Conservation (phyloP, 2,888 invertebrate species). For the Erebia epiphron region DNA sequence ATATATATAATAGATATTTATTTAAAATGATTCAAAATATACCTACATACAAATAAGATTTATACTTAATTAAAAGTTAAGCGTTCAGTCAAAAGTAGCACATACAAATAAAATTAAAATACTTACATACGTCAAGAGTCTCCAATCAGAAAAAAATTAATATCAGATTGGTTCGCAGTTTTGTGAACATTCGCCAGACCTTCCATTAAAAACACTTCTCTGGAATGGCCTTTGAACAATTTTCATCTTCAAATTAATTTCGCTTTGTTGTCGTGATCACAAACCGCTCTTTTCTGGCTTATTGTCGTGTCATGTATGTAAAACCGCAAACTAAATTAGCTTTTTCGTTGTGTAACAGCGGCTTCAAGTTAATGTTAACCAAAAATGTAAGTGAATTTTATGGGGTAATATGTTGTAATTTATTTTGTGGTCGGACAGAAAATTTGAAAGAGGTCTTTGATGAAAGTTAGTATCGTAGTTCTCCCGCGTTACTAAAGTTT, state of each 20-base stretch:
- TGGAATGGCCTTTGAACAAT: conserved; percentile 16
- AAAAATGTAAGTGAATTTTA: too few species aligned
- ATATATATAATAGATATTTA: too few species aligned
- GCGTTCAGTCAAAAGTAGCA: neutral
- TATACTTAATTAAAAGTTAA: neutral
- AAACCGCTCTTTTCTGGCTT: neutral
- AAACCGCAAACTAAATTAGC: neutral
- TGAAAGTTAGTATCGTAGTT: too few species aligned
- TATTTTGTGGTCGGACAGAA: too few species aligned
- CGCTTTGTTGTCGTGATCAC: conserved; percentile 17
- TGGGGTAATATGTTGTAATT: too few species aligned
- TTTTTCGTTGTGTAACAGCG: neutral
- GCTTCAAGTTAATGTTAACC: too few species aligned
- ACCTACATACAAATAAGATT: too few species aligned
- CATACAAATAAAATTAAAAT: neutral
- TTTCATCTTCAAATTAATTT: conserved; percentile 27
- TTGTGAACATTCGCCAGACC: neutral
- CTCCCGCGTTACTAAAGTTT: too few species aligned
- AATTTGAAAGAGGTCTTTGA: too few species aligned
- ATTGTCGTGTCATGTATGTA: neutral
- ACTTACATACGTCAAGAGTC: neutral
- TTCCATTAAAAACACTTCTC: conserved; percentile 23
- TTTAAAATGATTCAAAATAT: too few species aligned
- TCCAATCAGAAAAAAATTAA: too few species aligned
- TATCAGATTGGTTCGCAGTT: neutral